Evolutionary conservation across 2,797 vertebrate genomes (phyloP), one percentile per base, ranked within the genome.

Genomic region (Cottoperca gobio): DNA sequence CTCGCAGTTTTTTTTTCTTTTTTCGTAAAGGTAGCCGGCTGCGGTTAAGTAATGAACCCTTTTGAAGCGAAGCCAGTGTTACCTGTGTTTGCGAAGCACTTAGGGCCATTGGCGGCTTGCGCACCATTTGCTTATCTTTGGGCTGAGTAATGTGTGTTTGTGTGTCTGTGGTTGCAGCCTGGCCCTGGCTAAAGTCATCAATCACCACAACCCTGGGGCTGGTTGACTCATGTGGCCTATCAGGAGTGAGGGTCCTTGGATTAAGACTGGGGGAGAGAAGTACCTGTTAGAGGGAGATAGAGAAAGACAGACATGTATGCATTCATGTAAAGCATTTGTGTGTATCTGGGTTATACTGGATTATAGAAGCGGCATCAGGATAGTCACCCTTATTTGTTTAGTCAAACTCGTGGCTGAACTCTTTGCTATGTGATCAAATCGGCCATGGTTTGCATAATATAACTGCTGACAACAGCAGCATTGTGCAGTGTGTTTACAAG

Each of bases 61-160:
- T 78, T 75, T 83, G 74, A 90, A 87, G 85, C 2, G 49, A 81
- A 80, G 73, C 81, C 86, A 80, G 77, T 66, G 73, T 89, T 89
- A 91, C 90, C 89, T 89, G 85, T 93, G 88, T 92, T 94, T 92
- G 89, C 66, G 16, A 26, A 94, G 88, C 92, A 93, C 92, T 94
- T 92, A 89, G 80, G 80, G 78, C 81, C 90, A 85, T 83, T 70
- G 88, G 87, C 63, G 60, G 89, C 82, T 85, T 65, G 82, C 63
- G 61, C 83, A 79, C 74, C 88, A 88, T 91, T 92, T 92, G 89
- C 92, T 94, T 95, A 95, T 95, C 94, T 94, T 89, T 80, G 76
- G 73, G 79, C 78, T 88, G 91, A 93, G 88, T 91, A 87, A 90
- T 93, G 92, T 89, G 86, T 92, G 91, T 92, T 92, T 93, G 88